These are phyloP conservation scores for Phrynocephalus forsythii DNA, from an alignment of 2,797 vertebrate species.

Conservation along the genomic window DNA sequence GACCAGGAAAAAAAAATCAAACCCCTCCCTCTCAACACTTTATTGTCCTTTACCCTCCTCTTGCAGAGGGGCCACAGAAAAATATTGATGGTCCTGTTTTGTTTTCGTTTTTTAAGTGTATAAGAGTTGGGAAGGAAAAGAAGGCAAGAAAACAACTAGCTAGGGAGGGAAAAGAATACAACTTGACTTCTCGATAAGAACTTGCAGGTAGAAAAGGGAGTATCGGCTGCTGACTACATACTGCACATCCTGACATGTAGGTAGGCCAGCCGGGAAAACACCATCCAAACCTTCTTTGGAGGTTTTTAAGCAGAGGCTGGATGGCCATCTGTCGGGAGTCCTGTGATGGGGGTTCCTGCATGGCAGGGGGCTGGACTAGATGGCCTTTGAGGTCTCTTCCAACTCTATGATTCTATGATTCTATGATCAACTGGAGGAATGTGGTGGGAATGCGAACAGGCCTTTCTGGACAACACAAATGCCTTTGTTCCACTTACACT, in stretches of 20 bases:
- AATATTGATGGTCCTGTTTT: no score
- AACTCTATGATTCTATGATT: no score
- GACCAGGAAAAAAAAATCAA: no score
- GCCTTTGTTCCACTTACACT: constrained; percentile 81
- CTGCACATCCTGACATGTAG: background rate
- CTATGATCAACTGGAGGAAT: no score
- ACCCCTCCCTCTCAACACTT: no score
- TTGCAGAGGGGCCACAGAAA: no score
- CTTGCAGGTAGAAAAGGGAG: background rate
- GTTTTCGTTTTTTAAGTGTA: background rate
- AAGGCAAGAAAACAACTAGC: background rate
- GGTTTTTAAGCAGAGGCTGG: no score
- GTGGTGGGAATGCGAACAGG: constrained; percentile 32
- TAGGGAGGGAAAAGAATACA: background rate
- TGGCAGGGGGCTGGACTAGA: no score
- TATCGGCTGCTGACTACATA: background rate
- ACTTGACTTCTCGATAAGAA: background rate
- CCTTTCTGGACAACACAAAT: constrained; percentile 50
- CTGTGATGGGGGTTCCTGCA: no score
- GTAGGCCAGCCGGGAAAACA: background rate
- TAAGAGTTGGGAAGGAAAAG: background rate
- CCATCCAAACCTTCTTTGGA: background rate
- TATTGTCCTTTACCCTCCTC: no score
- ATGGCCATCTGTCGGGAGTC: no score
- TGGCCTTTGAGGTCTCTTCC: no score